Conservation (phyloP, 2,888 invertebrate genomes). For the Limnephilus auricula region DNA sequence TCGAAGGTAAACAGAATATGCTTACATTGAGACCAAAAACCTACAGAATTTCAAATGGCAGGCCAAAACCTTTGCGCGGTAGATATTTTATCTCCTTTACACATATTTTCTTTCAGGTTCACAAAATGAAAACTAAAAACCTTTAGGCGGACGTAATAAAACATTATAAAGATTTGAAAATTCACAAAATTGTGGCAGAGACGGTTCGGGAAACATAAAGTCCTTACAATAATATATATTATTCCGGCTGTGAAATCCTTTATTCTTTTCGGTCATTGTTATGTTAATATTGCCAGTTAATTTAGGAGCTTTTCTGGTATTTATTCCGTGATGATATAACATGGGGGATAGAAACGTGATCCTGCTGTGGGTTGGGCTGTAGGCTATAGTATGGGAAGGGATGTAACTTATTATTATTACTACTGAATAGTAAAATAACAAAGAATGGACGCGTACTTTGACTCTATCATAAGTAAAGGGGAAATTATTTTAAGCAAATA, state of each 20-base stretch:
- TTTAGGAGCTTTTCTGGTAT: slow-evolving; percentile 44
- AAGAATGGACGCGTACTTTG: background rate
- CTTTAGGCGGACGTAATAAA: background rate
- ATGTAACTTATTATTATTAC: background rate
- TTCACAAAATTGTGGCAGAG: slow-evolving; percentile 19
- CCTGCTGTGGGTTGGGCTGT: background rate
- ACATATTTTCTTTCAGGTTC: background rate
- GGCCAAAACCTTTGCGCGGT: background rate
- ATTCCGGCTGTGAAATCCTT: slow-evolving; percentile 41
- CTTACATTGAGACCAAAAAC: background rate
- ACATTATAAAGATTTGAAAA: slow-evolving; percentile 30
- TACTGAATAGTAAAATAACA: background rate
- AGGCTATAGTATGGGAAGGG: background rate
- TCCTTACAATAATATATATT: slow-evolving; percentile 41
- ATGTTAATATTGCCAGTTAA: slow-evolving; percentile 46
- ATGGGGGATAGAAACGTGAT: slow-evolving; percentile 23
- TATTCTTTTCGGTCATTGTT: slow-evolving; percentile 43
- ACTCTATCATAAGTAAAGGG: background rate
- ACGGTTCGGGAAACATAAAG: slow-evolving; percentile 25
- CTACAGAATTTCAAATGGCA: background rate
- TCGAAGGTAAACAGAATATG: background rate
- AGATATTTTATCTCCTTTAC: background rate
- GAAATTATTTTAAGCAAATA: too few species aligned
- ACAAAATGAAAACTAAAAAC: slow-evolving; percentile 8
- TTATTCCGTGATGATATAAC: slow-evolving; percentile 42